Evolutionary conservation across 1,140 invertebrate species (phyloP), one percentile per base, ranked within the genome.

Genomic region (Leptinotarsa defecta): DNA sequence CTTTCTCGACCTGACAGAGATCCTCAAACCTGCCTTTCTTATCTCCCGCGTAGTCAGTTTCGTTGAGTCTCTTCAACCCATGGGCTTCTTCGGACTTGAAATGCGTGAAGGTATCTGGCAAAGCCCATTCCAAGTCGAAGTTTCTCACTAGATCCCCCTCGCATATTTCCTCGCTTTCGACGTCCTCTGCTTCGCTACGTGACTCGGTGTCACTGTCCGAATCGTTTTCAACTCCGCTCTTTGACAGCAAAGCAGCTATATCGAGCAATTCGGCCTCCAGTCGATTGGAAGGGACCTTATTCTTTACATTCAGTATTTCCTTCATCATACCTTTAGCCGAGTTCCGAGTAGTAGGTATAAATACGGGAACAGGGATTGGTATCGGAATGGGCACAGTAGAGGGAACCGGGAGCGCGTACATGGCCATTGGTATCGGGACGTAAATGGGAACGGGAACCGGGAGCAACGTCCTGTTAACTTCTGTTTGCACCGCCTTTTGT

Each of bases 391-490:
- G 94, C 1, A 97, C 86, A 1, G 95, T 94, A 2, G 93, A 88
- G 0, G 95, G 96, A 76, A 92, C 92, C 3, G 95, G 95, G 79
- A 92, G 85, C 13, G 91, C 92, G 86, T 93, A 97, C 94, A 96
- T 96, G 68, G 91, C 91, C 85, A 95, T 89, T 1, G 96, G 96
- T 70, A 91, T 89, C 0, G 96, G 96, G 2, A 97, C 90, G 84
- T 94, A 96, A 74, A 97, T 92, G 0, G 96, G 96, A 3, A 97
- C 92, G 0, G 96, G 96, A 70, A 98, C 89, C 0, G 96, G 95
- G 61, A 97, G 89, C 1, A 93, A 74, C 4, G 77, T 61, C 70
- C 68, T 72, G 8, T 71, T 27, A 27, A 74, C 68, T 88, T 88
- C 89, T 77, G 90, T 91, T 81, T 91, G 90, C 17, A 83, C 82